Conservation (phyloP, 2,888 invertebrate species). For the Cyaniris semiargus region DNA sequence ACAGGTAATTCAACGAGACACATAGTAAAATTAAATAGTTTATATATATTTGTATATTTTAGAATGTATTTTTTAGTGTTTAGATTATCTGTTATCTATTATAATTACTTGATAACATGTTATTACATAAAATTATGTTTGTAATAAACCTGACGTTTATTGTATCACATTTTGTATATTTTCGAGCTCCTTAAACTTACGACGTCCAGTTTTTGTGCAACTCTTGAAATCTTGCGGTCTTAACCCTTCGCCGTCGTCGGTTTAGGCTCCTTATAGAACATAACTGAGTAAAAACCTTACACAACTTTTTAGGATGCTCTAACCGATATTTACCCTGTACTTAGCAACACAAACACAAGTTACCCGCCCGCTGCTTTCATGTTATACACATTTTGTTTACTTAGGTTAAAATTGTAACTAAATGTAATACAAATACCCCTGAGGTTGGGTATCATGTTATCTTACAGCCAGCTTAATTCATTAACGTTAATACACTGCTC, state of each 20-base stretch:
- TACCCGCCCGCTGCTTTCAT: constrained; percentile 23
- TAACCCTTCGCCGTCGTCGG: not conserved
- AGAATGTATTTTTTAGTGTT: no score
- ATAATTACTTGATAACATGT: no score
- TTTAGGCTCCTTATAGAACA: not conserved
- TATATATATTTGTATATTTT: no score
- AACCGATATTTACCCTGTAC: constrained; percentile 30
- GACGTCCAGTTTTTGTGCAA: not conserved
- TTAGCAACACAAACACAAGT: constrained; percentile 32
- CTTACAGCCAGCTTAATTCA: constrained; percentile 27
- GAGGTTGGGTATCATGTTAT: constrained; percentile 31
- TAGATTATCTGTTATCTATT: no score
- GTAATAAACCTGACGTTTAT: no score
- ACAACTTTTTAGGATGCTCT: constrained; percentile 5
- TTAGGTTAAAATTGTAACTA: constrained; percentile 31
- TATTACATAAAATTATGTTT: no score
- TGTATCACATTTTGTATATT: no score
- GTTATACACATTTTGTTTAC: constrained; percentile 22
- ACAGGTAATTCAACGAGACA: no score
- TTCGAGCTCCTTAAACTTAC: no score
- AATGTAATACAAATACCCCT: constrained; percentile 31
- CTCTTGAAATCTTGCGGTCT: not conserved
- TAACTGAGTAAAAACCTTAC: constrained; percentile 2
- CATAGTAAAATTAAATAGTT: no score
- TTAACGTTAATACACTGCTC: constrained; percentile 22